Evolutionary conservation across 2,797 vertebrate genomes (phyloP), one percentile per base, ranked within the genome.

Genomic region (Peromyscus attwateri): DNA sequence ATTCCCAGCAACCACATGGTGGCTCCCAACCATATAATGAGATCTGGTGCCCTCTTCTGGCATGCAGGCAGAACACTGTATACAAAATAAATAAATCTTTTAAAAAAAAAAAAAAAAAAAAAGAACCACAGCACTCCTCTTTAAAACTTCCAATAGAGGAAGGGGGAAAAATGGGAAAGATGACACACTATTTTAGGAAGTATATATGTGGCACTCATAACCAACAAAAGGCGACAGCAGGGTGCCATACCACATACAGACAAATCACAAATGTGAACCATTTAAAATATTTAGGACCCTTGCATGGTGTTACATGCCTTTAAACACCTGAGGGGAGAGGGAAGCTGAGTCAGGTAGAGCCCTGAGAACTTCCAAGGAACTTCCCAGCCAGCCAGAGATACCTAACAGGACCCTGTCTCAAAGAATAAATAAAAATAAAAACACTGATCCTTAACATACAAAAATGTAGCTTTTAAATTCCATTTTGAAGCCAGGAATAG

Each of bases 81-180:
- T n/a, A n/a, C n/a, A n/a, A n/a, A n/a, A n/a, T n/a, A n/a, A n/a
- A n/a, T n/a, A n/a, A n/a, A n/a, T n/a, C n/a, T n/a, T n/a, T n/a
- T n/a, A n/a, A n/a, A n/a, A n/a, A n/a, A 85, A n/a, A 85, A 85
- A 68, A 68, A 85, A 49, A 85, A n/a, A 85, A 85, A 68, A 68
- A 85, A 49, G 68, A 85, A 85, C 31, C 29, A 66, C 2, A 85
- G 29, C 19, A 85, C 29, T 49, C 31, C 11, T 60, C 27, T 84
- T 66, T 34, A 66, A 84, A 37, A 34, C 40, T 68, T 85, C 49
- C 6, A 85, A 68, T 7, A 84, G 4, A 64, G 14, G 8, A 83
- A 64, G 40, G 29, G 13, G 37, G 13, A 68, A 49, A 43, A 85
- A 85, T 68, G 29, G 40, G 5, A 85, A 68, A 14, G 29, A 85